phyloP scores from a whole-genome alignment of 2,113 vertebrate species.

The Rostratula benghalensis region DNA sequence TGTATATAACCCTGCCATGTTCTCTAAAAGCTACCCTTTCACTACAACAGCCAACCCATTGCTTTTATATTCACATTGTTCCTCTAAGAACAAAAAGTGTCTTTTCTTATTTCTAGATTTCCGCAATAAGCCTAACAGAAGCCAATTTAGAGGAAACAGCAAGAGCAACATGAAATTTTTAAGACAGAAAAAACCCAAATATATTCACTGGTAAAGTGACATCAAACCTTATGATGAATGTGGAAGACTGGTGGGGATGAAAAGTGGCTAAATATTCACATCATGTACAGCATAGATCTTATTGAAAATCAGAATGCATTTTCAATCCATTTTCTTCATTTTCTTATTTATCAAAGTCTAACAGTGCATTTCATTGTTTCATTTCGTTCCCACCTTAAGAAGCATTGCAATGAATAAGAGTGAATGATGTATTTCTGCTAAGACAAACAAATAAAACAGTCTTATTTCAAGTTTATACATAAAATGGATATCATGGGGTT shows the following conservation, averaged over 20 bases:
- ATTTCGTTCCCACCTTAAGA: neutral
- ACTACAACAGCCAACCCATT: neutral
- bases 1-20: neutral
- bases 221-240: neutral
- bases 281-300: neutral
- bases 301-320: neutral
- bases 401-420: neutral
- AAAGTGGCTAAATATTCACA: neutral
- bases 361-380: neutral
- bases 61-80: neutral
- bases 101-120: neutral
- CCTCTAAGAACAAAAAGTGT: neutral
- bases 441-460: neutral
- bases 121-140: neutral
- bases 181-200: neutral
- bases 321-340: neutral
- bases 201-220: neutral
- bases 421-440: neutral
- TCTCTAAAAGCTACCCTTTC: neutral
- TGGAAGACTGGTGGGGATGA: neutral
- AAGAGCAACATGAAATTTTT: neutral
- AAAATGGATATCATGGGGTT: neutral
- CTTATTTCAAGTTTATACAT: neutral
- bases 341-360: neutral
- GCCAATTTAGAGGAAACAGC: neutral